Base-by-base conservation (phyloP, 2,797 vertebrate genomes). In the Hypotaenidia philippensis region DNA sequence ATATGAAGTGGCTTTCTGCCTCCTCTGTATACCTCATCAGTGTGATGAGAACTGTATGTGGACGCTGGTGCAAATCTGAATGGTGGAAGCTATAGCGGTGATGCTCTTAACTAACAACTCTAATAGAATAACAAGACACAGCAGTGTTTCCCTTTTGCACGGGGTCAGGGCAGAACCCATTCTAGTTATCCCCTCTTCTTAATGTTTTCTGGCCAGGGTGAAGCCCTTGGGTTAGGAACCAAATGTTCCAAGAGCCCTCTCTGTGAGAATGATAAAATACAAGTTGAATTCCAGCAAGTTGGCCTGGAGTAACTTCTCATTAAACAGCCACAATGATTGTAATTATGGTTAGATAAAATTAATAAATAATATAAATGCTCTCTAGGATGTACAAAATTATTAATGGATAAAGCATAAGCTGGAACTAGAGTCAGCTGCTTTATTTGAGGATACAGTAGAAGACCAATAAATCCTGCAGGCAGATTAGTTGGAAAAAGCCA, bases 281-380 rank as follows among this genome's bases (percentile, higher is more conserved):
- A 78, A 75, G 81, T 75, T 75, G 74, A 95, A 86, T 83, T 96
- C 74, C 74, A 94, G 71, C 80, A 91, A 89, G 89, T 78, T 96
- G 93, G 91, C 90, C 93, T 1, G 5, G 72, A 96, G 93, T 83
- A 89, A 79, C 72, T 97, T 93, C 85, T 89, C 80, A 93, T 96
- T 96, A 97, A 97, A 95, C 34, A 95, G 71, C 64, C 65, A 19
- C 86, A 85, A 92, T 47, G 40, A 52, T 82, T 71, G 76, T 83
- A 94, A 91, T 95, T 83, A 87, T 47, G 69, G 89, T 95, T 83
- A 93, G 88, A 91, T 93, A 84, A 92, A 95, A 94, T 91, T 69
- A 95, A 93, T 95, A 96, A 95, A 97, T 94, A 96, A 96, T 96
- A 94, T 90, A 97, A 96, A 96, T 93, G 52, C 81, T 96, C 89